These are phyloP conservation scores for Telmatherina bonti DNA, from an alignment of 2,797 vertebrate genomes.

Conservation along the genomic window DNA sequence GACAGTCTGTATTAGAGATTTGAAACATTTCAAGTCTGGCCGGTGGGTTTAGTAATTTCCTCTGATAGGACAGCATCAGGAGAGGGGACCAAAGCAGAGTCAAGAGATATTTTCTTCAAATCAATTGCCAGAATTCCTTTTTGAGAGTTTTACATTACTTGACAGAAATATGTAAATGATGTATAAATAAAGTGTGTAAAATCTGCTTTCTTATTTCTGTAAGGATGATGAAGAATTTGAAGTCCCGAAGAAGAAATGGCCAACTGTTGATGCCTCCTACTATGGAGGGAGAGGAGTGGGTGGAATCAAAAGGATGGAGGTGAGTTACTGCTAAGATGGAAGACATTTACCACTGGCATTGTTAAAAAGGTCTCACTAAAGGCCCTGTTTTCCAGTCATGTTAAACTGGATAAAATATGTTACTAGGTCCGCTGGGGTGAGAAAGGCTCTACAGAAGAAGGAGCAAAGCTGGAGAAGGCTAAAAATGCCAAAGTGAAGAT, in stretches of 20 bases:
- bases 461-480: constrained; percentile 96
- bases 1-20: constrained; percentile 53
- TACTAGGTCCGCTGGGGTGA: constrained; percentile 97
- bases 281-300: constrained; percentile 97
- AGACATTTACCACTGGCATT: not conserved
- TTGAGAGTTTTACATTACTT: not conserved
- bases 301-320: constrained; percentile 99
- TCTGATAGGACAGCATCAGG: constrained; percentile 44
- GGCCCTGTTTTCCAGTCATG: not conserved
- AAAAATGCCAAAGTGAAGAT: constrained; percentile 98
- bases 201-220: not conserved
- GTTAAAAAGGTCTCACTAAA: not conserved
- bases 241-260: constrained; percentile 96
- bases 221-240: constrained; percentile 96
- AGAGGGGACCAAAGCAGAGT: constrained; percentile 10
- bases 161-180: not conserved
- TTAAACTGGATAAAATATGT: not conserved
- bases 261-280: constrained; percentile 97
- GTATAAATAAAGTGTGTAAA: not conserved
- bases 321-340: constrained; percentile 54
- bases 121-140: not conserved
- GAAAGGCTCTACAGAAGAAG: constrained; percentile 97
- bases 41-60: constrained; percentile 61
- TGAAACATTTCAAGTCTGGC: constrained; percentile 50
- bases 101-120: not conserved